Evolutionary conservation across 2,888 invertebrate genomes (phyloP).

Genomic region (Erebia epiphron): DNA sequence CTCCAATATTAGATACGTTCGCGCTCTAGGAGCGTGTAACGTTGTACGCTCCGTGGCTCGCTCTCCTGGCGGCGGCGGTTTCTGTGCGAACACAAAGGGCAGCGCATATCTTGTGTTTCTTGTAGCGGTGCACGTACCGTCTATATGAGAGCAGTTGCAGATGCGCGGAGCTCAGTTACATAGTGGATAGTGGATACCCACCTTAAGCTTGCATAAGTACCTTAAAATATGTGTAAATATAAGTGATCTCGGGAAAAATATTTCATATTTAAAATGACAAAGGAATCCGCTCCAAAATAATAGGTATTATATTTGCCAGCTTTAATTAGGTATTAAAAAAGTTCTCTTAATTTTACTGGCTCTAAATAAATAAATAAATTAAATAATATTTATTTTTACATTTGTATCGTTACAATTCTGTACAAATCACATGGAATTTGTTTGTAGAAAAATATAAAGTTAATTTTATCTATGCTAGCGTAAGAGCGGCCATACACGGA

Average conservation of each 20-base stretch:
- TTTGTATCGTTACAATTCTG: constrained; percentile 48
- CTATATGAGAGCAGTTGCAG: no score
- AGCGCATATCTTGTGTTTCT: no score
- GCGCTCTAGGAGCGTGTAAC: no score
- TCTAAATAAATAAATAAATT: constrained; percentile 67
- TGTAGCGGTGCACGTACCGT: no score
- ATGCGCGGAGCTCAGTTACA: no score
- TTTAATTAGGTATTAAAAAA: constrained; percentile 37
- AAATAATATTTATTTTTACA: constrained; percentile 55
- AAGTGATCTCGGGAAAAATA: no score
- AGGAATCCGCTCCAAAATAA: constrained; percentile 36
- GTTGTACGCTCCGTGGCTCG: no score
- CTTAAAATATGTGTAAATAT: not conserved
- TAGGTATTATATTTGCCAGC: constrained; percentile 22
- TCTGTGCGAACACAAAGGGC: no score
- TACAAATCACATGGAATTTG: constrained; percentile 56
- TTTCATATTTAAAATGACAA: not conserved
- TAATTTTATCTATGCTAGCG: constrained; percentile 41
- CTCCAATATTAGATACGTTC: no score
- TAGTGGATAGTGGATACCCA: no score
- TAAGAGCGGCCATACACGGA: constrained; percentile 7
- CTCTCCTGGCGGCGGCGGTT: no score
- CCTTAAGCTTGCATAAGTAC: no score
- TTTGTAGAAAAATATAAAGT: constrained; percentile 55
- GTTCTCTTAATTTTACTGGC: constrained; percentile 54